Conservation (phyloP, 2,113 vertebrate genomes). For the Bujurquina vittata region DNA sequence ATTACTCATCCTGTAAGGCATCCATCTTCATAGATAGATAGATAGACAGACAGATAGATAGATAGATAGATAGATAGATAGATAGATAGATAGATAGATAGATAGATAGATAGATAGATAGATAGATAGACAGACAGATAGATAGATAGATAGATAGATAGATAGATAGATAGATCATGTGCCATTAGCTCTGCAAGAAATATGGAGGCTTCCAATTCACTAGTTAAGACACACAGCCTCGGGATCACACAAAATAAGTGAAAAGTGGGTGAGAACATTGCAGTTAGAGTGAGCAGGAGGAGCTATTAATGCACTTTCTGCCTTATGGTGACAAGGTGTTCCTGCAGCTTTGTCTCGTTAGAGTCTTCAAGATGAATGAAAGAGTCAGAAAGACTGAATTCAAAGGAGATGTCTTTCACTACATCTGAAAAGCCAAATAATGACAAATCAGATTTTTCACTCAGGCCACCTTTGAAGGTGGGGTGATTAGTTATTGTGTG, state of each 20-base stretch:
- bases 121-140: too few relatives aligned
- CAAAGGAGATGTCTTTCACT: not conserved
- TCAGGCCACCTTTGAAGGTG: not conserved
- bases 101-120: too few relatives aligned
- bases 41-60: too few relatives aligned
- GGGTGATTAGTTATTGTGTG: not conserved
- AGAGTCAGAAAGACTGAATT: not conserved
- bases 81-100: too few relatives aligned
- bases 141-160: too few relatives aligned
- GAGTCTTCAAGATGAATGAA: not conserved
- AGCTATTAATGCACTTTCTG: not conserved
- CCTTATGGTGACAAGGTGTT: not conserved
- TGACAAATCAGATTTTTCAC: not conserved
- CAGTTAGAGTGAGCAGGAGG: not conserved
- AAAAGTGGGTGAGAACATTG: slow-evolving; percentile 4
- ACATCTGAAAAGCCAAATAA: not conserved
- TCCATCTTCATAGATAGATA: slow-evolving; percentile 17
- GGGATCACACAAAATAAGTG: not conserved
- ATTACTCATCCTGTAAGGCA: slow-evolving; percentile 40
- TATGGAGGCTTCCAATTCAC: not conserved
- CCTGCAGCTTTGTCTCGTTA: not conserved
- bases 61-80: too few relatives aligned
- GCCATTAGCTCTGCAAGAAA: not conserved
- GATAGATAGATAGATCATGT: not conserved
- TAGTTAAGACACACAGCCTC: not conserved